Base-by-base conservation (phyloP, 2,113 vertebrate species). In the Shinisaurus crocodilurus region DNA sequence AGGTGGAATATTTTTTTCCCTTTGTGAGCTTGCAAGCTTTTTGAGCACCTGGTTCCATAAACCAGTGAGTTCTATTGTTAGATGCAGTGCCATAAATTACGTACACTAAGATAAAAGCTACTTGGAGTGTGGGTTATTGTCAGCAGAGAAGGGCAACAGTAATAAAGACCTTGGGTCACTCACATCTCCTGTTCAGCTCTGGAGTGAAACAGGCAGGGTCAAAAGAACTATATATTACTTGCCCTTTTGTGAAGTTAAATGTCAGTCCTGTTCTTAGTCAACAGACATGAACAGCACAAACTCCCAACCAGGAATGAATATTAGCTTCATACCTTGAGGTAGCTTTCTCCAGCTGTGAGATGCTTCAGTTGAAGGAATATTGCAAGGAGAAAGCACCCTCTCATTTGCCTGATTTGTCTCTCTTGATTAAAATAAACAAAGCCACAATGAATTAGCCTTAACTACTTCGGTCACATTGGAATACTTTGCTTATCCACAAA, bases 21-120 rank as follows among this genome's bases (percentile, higher is more conserved):
- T 48, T 1, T 5, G 32, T 72, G 50, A 37, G 50, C 25, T 6
- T 63, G 32, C 15, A 37, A 18, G 25, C 60, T 92, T 72, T 95
- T 89, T 91, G 82, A 95, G 85, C 87, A 89, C 32, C 85, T 94
- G 60, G 75, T 79, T 45, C 60, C 45, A 86, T 60, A 54, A 70
- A 54, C n/a, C n/a, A 80, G 48, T 69, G 65, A 60, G 48, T 86
- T 81, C 45, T 80, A n/a, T 82, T 70, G 48, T 74, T n/a, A 40
- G 60, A 72, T 89, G 69, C 88, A 91, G 84, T 94, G 75, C 8
- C 27, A 12, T 93, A 93, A 94, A 90, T 80, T 70, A 10, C 43
- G 5, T 8, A 54, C 15, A 5, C 27, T 29, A 43, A 81, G 29
- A 43, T 60, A 54, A 81, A 57, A 72, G 15, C 37, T 25, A 57